A percentile compares a stretch with the other conserved stretches of the same genome.
These are phyloP conservation scores for Rana temporaria DNA, from an alignment of 2,113 vertebrate species.

Conservation along the genomic window DNA sequence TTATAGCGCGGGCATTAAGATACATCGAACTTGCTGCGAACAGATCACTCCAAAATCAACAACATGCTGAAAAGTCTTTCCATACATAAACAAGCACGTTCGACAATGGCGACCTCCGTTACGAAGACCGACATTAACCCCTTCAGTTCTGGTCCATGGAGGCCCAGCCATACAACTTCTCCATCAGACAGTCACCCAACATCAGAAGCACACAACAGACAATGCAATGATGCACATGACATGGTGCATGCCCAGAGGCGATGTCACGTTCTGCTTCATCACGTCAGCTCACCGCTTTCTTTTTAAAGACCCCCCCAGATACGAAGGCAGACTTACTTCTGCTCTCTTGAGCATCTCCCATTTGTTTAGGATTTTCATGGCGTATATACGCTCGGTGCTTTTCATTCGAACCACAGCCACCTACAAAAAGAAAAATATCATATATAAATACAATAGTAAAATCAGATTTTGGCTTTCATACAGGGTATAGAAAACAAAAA, in stretches of 20 bases:
- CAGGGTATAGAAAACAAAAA: not conserved
- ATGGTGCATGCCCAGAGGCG: conserved; percentile 63
- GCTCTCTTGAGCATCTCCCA: conserved; percentile 99
- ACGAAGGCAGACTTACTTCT: conserved; percentile 76
- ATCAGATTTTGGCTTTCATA: not conserved
- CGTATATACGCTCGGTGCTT: conserved; percentile 92
- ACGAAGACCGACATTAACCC: no score
- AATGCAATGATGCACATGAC: conserved; percentile 58
- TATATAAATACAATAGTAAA: no score
- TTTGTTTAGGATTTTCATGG: conserved; percentile 99
- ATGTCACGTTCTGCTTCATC: conserved; percentile 57
- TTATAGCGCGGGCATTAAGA: no score
- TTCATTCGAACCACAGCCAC: conserved; percentile 98
- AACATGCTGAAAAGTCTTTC: no score
- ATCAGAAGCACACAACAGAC: conserved; percentile 56
- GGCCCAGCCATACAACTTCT: no score
- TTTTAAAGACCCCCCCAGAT: not conserved
- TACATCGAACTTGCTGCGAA: no score
- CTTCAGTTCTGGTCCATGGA: no score
- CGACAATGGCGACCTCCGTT: no score
- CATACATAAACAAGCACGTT: no score
- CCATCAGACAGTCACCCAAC: no score
- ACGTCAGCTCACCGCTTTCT: conserved; percentile 41
- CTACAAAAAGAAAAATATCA: conserved; percentile 65
- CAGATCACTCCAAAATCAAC: no score